phyloP scores from a whole-genome alignment of 2,888 invertebrate genomes.

The Galeruca laticollis region DNA sequence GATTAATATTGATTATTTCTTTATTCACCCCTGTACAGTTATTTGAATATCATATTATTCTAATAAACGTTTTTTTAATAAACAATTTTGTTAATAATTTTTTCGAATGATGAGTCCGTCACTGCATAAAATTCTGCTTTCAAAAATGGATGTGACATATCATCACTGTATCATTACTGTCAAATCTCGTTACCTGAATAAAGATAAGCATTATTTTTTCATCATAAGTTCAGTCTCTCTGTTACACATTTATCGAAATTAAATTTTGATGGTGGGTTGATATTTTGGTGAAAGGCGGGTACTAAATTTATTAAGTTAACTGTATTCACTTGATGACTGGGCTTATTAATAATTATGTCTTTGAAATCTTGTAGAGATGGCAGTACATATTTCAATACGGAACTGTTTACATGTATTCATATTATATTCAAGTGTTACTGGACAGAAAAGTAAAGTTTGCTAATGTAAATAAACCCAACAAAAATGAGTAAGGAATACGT shows the following conservation, averaged over 20 bases:
- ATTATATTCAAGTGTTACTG: no score
- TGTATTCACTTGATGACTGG: constrained; percentile 18
- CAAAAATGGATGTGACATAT: constrained; percentile 32
- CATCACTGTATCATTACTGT: constrained; percentile 34
- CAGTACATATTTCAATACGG: neutral
- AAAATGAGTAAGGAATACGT: no score
- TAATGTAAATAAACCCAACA: no score
- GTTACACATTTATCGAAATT: constrained; percentile 38
- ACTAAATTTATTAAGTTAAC: constrained; percentile 32
- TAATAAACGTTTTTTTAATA: no score
- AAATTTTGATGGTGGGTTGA: constrained; percentile 27
- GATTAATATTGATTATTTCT: no score
- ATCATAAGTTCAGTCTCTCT: constrained; percentile 17
- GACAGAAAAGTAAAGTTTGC: no score
- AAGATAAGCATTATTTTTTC: constrained; percentile 30
- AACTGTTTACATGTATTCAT: no score
- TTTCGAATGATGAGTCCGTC: no score
- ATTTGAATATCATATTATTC: no score
- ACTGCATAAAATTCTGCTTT: neutral
- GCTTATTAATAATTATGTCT: constrained; percentile 27
- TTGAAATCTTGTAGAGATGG: neutral
- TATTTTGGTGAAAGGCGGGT: constrained; percentile 31
- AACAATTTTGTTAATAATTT: no score
- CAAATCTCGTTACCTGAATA: constrained; percentile 32
- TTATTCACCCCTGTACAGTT: no score